Base-by-base conservation (phyloP, 2,797 vertebrate genomes). In the Cygnus olor region DNA sequence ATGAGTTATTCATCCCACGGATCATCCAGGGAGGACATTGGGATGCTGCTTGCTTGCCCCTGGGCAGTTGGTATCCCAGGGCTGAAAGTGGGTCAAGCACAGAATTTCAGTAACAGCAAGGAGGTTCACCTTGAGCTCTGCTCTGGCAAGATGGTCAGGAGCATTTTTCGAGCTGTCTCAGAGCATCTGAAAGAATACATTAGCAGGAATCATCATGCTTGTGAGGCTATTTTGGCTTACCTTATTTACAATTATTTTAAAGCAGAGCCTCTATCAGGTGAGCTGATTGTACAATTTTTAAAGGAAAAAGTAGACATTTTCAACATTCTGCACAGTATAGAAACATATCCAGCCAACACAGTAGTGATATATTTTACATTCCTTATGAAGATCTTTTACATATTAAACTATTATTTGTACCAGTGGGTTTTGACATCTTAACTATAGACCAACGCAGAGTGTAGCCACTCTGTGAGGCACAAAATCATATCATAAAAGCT, bases 341-440 rank as follows among this genome's bases (percentile, higher is more conserved):
- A 27, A 38, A 28, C 10, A 5, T 18, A 27, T 28, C 11, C 27
- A 30, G 53, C 15, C 53, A 54, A 54, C 9, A 28, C 16, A 30
- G 28, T 54, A 54, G 53, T 54, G 30, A 30, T 30, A 30, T 17
- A 54, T 28, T 18, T 74, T 90, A 73, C 69, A 58, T 91, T 97
- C 56, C 80, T 93, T 93, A 79, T 94, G 68, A 70, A 88, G 25
- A 32, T 93, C 38, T 88, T 88, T 74, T 42, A 64, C 45, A 61
- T 32, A 76, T 24, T 80, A 49, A 92, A 91, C 88, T 95, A 77
- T 71, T 81, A 90, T 77, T 83, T 85, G 44, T 76, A 83, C 36
- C 8, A 34, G 19, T 70, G 34, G 24, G 7, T 92, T 94, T 82
- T 91, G 91, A 72, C 70, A 65, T 78, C 54, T 81, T 83, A 73